Base-by-base conservation (phyloP, 1,140 invertebrate species). In the Pectinophora gossypiella region DNA sequence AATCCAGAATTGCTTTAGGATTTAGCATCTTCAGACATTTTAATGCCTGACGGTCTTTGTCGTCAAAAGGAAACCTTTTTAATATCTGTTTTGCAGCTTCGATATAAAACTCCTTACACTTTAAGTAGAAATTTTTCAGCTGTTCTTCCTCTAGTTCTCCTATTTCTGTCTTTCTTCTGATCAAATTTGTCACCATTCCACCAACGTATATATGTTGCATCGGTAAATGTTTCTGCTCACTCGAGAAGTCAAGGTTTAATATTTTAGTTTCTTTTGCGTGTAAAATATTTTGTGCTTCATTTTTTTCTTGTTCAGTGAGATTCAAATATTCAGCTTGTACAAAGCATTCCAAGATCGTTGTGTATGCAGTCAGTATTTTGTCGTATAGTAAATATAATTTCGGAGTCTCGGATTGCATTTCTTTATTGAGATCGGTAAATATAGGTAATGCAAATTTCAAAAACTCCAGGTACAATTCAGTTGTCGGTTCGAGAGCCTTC, bases 381-480 rank as follows among this genome's bases (percentile, higher is more conserved):
- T 67, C 55, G 49, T 67, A 63, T 56, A 67, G 23, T 20, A 56
- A 54, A 42, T 68, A 56, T 13, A 75, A 19, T 62, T 72, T 65
- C 15, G 69, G 62, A 13, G 15, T 60, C 51, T 72, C 66, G n/a
- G 67, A 59, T 61, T 76, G 72, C 69, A 76, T 76, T 66, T 72
- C 64, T 68, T 65, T 68, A 44, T 76, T 72, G 0, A 72, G 15
- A 40, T 68, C 62, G 35, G 40, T 55, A 32, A 75, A 75, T 13
- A 49, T 50, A 6, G 69, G 72, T 43, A 71, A 64, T 12, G 50
- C 61, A 69, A 61, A 75, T 45, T 62, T 45, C 27, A 72, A 68
- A 64, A 74, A 75, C 7, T 65, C 32, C 20, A 72, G 59, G 40
- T 68, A 76, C 45, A 72, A 27, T 61, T 73, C 59, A 7, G 58